Conservation (phyloP, 2,888 invertebrate genomes). For the Platycnemis pennipes region DNA sequence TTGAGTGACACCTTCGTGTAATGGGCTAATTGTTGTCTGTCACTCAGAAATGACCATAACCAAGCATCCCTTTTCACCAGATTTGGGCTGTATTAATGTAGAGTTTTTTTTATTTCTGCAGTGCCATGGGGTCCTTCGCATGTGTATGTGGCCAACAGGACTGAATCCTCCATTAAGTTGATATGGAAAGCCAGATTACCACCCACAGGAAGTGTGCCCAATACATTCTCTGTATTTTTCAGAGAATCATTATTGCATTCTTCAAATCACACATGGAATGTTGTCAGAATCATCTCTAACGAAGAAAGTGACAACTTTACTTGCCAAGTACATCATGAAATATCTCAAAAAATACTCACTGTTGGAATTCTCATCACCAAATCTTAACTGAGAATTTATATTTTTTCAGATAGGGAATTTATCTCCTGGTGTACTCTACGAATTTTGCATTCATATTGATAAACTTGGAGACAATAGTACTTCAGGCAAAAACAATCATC, state of each 20-base stretch:
- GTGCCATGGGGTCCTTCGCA: constrained; percentile 3
- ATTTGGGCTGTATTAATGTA: too few relatives aligned
- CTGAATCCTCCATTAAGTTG: background rate
- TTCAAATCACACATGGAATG: constrained; percentile 24
- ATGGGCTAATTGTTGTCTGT: too few relatives aligned
- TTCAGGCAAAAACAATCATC: background rate
- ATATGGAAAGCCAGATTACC: constrained; percentile 15
- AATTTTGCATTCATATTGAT: background rate
- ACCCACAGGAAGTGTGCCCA: background rate
- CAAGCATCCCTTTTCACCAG: too few relatives aligned
- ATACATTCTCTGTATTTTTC: background rate
- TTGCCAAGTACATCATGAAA: background rate
- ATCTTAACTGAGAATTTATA: background rate
- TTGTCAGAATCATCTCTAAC: background rate
- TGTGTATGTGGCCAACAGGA: background rate
- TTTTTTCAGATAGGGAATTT: background rate
- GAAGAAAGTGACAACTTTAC: background rate
- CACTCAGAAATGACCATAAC: too few relatives aligned
- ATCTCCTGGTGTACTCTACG: background rate
- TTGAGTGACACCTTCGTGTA: too few relatives aligned
- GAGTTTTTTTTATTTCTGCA: background rate
- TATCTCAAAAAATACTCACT: background rate
- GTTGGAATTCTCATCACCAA: background rate
- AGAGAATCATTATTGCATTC: background rate
- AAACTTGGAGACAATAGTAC: background rate